Percentiles rank a stretch among this genome's conserved stretches.
Conservation (phyloP, 1,140 invertebrate genomes). For the Heliconius nattereri region DNA sequence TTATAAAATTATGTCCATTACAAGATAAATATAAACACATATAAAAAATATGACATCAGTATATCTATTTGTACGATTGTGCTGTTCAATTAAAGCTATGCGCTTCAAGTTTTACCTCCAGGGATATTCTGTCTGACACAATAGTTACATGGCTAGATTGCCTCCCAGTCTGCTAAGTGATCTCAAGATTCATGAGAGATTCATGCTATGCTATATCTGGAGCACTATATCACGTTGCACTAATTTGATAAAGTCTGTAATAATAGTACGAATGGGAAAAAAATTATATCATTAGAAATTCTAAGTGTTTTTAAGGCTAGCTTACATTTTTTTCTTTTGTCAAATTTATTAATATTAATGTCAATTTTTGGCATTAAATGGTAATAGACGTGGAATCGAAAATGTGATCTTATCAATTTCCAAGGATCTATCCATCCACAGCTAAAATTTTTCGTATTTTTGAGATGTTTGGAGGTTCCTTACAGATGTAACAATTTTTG, state of each 20-base stretch:
- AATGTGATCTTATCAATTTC: no score
- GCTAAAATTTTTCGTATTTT: no score
- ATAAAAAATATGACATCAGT: background rate
- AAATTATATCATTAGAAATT: background rate
- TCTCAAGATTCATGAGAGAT: conserved; percentile 33
- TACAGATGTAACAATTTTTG: no score
- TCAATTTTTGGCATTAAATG: no score
- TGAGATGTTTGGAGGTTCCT: no score
- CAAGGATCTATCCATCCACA: no score
- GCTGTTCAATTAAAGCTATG: conserved; percentile 8
- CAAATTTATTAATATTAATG: no score
- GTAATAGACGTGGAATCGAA: no score
- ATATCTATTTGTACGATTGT: background rate
- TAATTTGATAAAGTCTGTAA: conserved; percentile 7
- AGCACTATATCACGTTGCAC: conserved; percentile 9
- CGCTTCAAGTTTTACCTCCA: conserved; percentile 15
- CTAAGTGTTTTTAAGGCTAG: background rate
- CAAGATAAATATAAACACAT: no score
- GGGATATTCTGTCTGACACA: conserved; percentile 18
- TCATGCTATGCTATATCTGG: conserved; percentile 14
- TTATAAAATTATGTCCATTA: no score
- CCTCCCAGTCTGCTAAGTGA: conserved; percentile 24
- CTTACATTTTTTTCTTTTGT: no score
- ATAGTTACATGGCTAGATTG: conserved; percentile 16
- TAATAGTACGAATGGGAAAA: background rate